A percentile compares a stretch with the other conserved stretches of the same genome.
These are phyloP conservation scores for Folsomia candida DNA, from an alignment of 2,888 invertebrate species.

Conservation along the genomic window DNA sequence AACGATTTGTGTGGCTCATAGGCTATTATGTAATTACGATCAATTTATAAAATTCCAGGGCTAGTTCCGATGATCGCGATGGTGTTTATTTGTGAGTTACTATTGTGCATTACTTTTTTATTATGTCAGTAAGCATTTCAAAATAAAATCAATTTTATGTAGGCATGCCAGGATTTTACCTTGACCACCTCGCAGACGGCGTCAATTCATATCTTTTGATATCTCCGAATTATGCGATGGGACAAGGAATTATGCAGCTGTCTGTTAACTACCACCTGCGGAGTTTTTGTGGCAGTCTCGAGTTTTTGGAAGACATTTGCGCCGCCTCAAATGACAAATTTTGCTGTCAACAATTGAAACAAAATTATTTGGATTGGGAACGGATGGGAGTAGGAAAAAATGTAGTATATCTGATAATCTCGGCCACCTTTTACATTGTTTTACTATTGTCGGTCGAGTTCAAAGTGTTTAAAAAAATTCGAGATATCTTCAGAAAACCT, in stretches of 20 bases:
- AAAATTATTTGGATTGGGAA: conserved; percentile 45
- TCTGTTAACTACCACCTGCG: conserved; percentile 41
- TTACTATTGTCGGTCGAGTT: conserved; percentile 37
- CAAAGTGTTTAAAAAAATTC: conserved; percentile 27
- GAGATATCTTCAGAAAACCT: background rate
- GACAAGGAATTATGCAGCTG: conserved; percentile 49
- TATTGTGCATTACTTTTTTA: background rate
- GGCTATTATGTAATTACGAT: too few relatives aligned
- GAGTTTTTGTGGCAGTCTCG: conserved; percentile 38
- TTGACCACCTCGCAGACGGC: conserved; percentile 61
- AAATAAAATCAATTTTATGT: too few relatives aligned
- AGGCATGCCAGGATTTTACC: conserved; percentile 59
- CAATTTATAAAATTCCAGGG: too few relatives aligned
- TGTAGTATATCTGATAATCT: conserved; percentile 36
- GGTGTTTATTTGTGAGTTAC: background rate
- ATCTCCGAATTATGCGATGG: conserved; percentile 68
- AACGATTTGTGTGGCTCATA: too few relatives aligned
- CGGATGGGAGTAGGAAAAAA: conserved; percentile 46
- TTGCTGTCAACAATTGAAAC: conserved; percentile 29
- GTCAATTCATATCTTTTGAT: conserved; percentile 68
- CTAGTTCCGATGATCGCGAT: background rate
- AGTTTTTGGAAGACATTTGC: conserved; percentile 43
- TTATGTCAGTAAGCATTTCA: too few relatives aligned
- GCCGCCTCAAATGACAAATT: conserved; percentile 8
- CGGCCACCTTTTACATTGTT: conserved; percentile 29